Percentiles rank a stretch among this genome's conserved stretches.
phyloP scores from a whole-genome alignment of 2,113 vertebrate genomes.

The Ctenomys sociabilis region DNA sequence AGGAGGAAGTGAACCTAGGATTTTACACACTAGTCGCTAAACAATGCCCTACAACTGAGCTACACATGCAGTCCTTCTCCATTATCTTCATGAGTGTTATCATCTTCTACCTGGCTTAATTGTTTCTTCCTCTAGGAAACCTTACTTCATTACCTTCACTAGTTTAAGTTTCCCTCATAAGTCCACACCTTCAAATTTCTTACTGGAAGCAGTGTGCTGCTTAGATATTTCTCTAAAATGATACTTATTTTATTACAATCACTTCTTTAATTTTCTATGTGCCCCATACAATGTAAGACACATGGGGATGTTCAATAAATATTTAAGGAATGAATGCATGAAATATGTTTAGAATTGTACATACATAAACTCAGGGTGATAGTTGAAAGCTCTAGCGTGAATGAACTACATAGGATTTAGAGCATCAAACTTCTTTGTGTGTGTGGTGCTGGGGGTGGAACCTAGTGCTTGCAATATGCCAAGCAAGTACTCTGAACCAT shows the following conservation, averaged over 20 bases:
- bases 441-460: neutral
- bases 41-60: neutral
- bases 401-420: neutral
- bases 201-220: neutral
- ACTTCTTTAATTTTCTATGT: constrained; percentile 31
- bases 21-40: neutral
- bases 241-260: neutral
- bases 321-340: neutral
- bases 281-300: neutral
- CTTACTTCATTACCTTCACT: neutral
- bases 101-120: constrained; percentile 3
- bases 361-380: neutral
- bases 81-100: neutral
- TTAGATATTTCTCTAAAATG: neutral
- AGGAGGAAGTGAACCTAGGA: neutral
- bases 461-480: neutral
- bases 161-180: neutral
- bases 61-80: neutral
- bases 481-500: neutral
- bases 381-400: neutral
- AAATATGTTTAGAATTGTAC: constrained; percentile 2
- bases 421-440: neutral
- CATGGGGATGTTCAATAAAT: constrained; percentile 1
- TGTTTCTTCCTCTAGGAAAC: neutral
- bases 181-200: neutral